Evolutionary conservation across 2,888 invertebrate species (phyloP).

Genomic region (Julus scandinavius): DNA sequence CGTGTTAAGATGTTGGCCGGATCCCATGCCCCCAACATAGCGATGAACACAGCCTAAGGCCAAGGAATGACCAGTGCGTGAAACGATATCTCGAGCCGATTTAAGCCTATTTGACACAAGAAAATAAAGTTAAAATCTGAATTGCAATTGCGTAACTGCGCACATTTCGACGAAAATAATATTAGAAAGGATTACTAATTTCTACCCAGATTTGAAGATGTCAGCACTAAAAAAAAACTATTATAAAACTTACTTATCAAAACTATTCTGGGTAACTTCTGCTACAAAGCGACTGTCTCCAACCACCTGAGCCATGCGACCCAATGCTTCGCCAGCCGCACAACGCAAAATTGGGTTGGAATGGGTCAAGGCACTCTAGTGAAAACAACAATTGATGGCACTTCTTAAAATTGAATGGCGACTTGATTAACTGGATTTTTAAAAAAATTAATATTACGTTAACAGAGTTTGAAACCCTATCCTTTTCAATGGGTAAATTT

Average conservation of each 20-base stretch:
- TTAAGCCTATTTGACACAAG: conserved; percentile 70
- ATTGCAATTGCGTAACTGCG: too few relatives aligned
- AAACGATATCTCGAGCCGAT: conserved; percentile 86
- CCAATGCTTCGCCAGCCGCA: conserved; percentile 94
- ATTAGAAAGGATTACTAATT: too few relatives aligned
- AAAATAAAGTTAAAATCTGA: conserved; percentile 48
- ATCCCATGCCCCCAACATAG: conserved; percentile 95
- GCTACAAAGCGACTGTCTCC: conserved; percentile 88
- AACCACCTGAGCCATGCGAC: conserved; percentile 90
- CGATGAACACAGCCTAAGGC: conserved; percentile 96
- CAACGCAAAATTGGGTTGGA: conserved; percentile 78
- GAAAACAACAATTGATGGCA: conserved; percentile 57
- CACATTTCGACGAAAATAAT: too few relatives aligned
- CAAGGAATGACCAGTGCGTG: conserved; percentile 84
- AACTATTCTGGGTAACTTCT: conserved; percentile 88
- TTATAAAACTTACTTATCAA: conserved; percentile 73
- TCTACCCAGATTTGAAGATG: too few relatives aligned
- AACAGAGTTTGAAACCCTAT: too few relatives aligned
- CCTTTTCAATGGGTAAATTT: too few relatives aligned
- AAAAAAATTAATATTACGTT: too few relatives aligned
- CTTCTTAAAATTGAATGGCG: not conserved
- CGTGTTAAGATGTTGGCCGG: conserved; percentile 92
- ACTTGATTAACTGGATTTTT: not conserved
- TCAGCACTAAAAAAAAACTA: too few relatives aligned
- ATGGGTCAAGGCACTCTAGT: conserved; percentile 68